Evolutionary conservation across 2,888 invertebrate species (phyloP).

Genomic region (Falcaria lacertinaria): DNA sequence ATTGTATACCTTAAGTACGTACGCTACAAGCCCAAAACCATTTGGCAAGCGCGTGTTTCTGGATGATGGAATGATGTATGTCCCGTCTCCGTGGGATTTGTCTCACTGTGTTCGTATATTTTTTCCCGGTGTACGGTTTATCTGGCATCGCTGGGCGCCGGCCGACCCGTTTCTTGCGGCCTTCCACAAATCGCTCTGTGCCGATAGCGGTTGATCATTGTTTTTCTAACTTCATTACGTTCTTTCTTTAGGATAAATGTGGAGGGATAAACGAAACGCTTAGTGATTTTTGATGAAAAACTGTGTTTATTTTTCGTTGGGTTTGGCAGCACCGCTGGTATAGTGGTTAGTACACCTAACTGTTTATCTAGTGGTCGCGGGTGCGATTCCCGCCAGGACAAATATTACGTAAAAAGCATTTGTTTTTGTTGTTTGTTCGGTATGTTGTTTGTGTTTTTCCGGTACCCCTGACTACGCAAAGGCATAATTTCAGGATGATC

Average conservation of each 20-base stretch:
- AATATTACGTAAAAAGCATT: too few species aligned
- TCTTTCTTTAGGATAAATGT: not conserved
- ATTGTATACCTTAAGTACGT: not conserved
- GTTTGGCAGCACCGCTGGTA: too few species aligned
- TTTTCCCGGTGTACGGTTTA: not conserved
- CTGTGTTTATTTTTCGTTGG: too few species aligned
- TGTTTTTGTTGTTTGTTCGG: too few species aligned
- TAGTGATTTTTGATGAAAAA: too few species aligned
- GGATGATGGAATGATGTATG: not conserved
- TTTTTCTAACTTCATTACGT: conserved; percentile 1
- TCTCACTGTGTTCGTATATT: conserved; percentile 3
- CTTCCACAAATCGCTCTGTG: not conserved
- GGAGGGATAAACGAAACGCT: too few species aligned
- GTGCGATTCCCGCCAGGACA: too few species aligned
- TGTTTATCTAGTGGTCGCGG: too few species aligned
- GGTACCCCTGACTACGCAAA: too few species aligned
- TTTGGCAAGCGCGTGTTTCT: not conserved
- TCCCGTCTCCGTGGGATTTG: conserved; percentile 1
- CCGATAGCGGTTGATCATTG: not conserved
- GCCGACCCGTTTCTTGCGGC: conserved; percentile 1
- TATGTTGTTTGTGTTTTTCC: too few species aligned
- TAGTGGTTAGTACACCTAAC: too few species aligned
- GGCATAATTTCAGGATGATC: too few species aligned
- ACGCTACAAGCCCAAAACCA: not conserved
- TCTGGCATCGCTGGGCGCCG: not conserved